A percentile compares a stretch with the other conserved stretches of the same genome.
Conservation (phyloP, 1,140 invertebrate species). For the Paraescarpia echinospica region DNA sequence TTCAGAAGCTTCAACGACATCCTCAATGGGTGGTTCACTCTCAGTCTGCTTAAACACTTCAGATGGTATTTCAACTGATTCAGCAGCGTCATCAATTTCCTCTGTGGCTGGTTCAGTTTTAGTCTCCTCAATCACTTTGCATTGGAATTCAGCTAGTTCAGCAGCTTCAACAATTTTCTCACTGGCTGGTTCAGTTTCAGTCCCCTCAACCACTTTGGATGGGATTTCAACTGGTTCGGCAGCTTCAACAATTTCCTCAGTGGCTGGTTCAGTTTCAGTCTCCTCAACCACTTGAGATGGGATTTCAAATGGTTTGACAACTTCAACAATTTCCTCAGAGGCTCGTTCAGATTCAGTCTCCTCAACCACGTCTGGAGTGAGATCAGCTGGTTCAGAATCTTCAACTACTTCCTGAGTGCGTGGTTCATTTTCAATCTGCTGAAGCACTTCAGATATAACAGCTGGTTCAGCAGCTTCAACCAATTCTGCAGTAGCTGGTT, state of each 20-base stretch:
- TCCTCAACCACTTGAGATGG: background rate
- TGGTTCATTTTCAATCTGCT: background rate
- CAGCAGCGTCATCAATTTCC: constrained; percentile 35
- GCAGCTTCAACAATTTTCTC: background rate
- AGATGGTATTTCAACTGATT: background rate
- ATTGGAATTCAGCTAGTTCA: background rate
- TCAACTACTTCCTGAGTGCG: constrained; percentile 33
- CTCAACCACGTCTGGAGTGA: background rate
- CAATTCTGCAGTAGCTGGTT: background rate
- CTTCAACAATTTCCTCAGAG: background rate
- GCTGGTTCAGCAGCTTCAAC: background rate
- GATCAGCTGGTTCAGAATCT: background rate
- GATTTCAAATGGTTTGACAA: background rate
- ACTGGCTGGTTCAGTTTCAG: background rate
- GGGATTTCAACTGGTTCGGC: background rate
- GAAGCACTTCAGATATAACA: background rate
- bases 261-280: background rate
- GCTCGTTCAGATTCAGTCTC: background rate
- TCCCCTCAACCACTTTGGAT: background rate
- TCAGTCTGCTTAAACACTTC: background rate
- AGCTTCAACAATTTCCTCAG: background rate
- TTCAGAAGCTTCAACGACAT: background rate
- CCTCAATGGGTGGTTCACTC: background rate
- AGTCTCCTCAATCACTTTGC: constrained; percentile 22
- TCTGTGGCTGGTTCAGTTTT: constrained; percentile 36